Evolutionary conservation across 2,113 vertebrate genomes (phyloP), one percentile per base, ranked within the genome.

Genomic region (Hydrolagus affinis): DNA sequence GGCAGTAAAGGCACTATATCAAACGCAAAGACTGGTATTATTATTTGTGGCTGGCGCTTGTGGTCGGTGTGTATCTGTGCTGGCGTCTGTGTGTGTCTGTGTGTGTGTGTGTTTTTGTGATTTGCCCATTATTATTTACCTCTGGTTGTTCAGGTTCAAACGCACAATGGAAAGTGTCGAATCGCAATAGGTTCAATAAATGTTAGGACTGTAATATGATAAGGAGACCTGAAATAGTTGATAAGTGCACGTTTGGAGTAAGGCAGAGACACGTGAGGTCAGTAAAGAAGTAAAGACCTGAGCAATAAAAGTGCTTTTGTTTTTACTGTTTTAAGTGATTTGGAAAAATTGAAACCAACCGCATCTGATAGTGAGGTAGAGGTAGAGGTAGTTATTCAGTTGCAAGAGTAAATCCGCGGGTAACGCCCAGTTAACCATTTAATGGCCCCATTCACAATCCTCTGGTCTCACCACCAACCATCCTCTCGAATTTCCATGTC

Each of bases 301-400:
- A 28, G 59, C 76, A 80, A 17, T 80, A 62, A 80, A 64, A 60
- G n/a, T n/a, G n/a, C n/a, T n/a, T n/a, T n/a, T 62, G 57, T n/a
- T 23, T 75, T 14, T 25, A 28, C 23, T 77, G n/a, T 77, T n/a
- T 44, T 57, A 77, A 77, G n/a, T 28, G 76, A 80, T n/a, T 62
- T 62, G 21, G 57, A 14, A 15, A 80, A 80, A 80, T 60, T 78
- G 57, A 21, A 76, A 21, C 44, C 4, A 32, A 57, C 19, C 14
- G 0, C 19, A n/a, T 80, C 28, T 62, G 76, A 14, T 80, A 9
- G 21, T 12, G 11, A 62, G 44, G 44, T n/a, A n/a, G n/a, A n/a
- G n/a, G n/a, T n/a, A n/a, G 9, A 12, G 59, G 8, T 17, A 4
- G 23, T 23, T 9, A 77, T 77, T 77, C 59, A 1, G 21, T 77